Evolutionary conservation across 1,140 invertebrate genomes (phyloP), one percentile per base, ranked within the genome.

Genomic region (Dendrolimus kikuchii): DNA sequence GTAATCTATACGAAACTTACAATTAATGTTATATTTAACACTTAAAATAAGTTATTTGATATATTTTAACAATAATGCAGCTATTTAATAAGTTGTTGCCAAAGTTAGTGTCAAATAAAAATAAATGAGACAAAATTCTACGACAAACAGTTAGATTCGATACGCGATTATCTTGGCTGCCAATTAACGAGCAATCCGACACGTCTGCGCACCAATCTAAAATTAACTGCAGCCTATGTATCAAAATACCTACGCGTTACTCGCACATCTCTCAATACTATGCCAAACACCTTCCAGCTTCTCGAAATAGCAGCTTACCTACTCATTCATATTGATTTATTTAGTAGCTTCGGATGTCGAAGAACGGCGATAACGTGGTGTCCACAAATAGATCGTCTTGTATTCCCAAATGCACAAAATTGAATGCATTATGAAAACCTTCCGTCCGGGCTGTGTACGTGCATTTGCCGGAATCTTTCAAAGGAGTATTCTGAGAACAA

Each of bases 151-250:
- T 40, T 55, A 43, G 42, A 74, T 77, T 72, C 64, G 71, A 71
- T 77, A 77, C 73, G 62, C 76, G 71, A 81, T 82, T 77, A 82
- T 83, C 72, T 70, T 66, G 66, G 73, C 68, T 84, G 81, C 83
- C 81, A 86, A 86, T 86, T 86, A 86, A 81, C 73, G 64, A 79
- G 74, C 78, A 84, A 83, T 84, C 75, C 83, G 70, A 77, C 80
- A 77, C 80, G 81, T 77, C 81, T 81, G 81, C 80, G 80, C 80
- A 83, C 74, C 81, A 71, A 83, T 85, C 83, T 83, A 86, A 86
- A 85, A 81, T 86, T 86, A 86, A 83, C 81, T 81, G 78, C 77
- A 84, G 77, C 77, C 81, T 74, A 86, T 84, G 83, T 86, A 86
- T 86, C 83, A 86, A 85, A 86, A 86, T 86, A 84, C 80, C 75